Percentiles rank a stretch among this genome's conserved stretches.
Conservation (phyloP, 1,140 invertebrate species). For the Leptopilina clavipes region DNA sequence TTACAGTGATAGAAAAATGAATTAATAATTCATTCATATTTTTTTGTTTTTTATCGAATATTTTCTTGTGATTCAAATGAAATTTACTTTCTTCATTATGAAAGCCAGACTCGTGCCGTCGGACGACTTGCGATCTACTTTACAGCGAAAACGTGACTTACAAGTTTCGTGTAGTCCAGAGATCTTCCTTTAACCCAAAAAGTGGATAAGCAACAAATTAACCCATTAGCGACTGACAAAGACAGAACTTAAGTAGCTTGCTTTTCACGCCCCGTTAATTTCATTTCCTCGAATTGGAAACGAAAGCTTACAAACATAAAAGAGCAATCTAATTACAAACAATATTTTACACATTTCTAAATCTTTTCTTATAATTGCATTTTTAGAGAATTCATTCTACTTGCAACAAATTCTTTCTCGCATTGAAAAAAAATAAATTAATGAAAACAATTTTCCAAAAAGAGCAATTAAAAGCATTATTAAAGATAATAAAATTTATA, state of each 20-base stretch:
- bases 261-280: neutral
- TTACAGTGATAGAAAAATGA: no score
- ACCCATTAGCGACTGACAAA: constrained; percentile 23
- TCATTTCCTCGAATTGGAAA: neutral
- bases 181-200: constrained; percentile 3
- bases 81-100: constrained; percentile 70
- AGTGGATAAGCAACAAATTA: constrained; percentile 32
- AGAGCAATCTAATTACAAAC: neutral
- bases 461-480: neutral
- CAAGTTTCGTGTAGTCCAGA: constrained; percentile 48
- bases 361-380: neutral
- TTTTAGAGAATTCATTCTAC: no score
- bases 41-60: constrained; percentile 63
- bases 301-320: neutral
- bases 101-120: constrained; percentile 64
- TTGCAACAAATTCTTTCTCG: no score
- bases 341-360: neutral
- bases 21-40: no score
- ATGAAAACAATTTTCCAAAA: no score
- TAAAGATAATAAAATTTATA: neutral
- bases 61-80: constrained; percentile 62
- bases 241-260: constrained; percentile 24
- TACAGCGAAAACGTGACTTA: constrained; percentile 67
- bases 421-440: neutral
- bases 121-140: constrained; percentile 64